Evolutionary conservation across 2,797 vertebrate species (phyloP), one percentile per base, ranked within the genome.

Genomic region (Mycteria americana): DNA sequence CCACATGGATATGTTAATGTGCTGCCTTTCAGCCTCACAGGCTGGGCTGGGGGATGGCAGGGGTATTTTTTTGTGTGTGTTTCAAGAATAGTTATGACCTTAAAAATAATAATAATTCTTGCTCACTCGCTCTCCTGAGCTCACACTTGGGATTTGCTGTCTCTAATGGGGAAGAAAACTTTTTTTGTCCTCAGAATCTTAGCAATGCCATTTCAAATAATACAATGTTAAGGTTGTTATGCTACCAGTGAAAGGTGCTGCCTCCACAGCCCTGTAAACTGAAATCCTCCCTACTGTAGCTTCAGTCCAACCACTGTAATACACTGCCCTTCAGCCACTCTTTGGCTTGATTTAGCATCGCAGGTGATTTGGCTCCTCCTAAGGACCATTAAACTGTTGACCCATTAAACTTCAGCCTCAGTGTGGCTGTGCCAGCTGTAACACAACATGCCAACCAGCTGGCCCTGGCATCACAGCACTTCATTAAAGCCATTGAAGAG

Each of bases 361-460:
- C 30, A 4, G 2, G 57, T 83, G 67, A 89, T 88, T 84, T 88
- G 79, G 81, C 85, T 89, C 16, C 65, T 84, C 92, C 60, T 39
- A 87, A 85, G 37, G 67, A 81, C 88, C 82, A 82, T 86, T 78
- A 88, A 92, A 92, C 80, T 78, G 50, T 46, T 86, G 76, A 96
- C 23, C 67, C 50, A 46, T 43, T 64, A 65, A 65, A 65, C 41
- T 65, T 65, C 41, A 65, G 63, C 51, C 17, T 65, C 51, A 45
- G 46, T 17, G 21, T 64, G 60, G 72, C 74, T 72, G 39, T 88
- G 93, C 86, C 94, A 94, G 94, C 83, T 86, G 62, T 43, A 85
- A 39, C 24, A 39, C 83, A n/a, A 13, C 3, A 4, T 48, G 87
- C 91, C 89, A 92, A 73, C 84, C 95, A 95, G 91, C 91, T 93